Evolutionary conservation across 2,888 invertebrate species (phyloP).

Genomic region (Oithona nana): DNA sequence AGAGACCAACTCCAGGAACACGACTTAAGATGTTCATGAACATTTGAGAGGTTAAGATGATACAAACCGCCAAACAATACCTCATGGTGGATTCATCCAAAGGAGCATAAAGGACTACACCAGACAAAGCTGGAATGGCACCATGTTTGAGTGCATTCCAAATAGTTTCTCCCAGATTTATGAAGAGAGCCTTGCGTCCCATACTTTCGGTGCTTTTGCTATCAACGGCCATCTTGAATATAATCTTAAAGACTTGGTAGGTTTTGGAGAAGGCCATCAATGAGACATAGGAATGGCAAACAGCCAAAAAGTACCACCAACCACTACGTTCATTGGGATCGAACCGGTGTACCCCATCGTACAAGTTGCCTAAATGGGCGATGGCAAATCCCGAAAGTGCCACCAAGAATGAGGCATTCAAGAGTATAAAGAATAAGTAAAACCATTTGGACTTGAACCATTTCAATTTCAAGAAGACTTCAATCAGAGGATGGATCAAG

Average conservation of each 20-base stretch:
- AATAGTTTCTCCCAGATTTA: neutral
- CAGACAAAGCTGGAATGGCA: neutral
- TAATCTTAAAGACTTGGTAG: neutral
- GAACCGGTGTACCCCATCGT: neutral
- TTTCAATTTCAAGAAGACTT: constrained; percentile 10
- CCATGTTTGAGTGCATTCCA: neutral
- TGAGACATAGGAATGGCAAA: neutral
- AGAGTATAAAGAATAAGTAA: neutral
- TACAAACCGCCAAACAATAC: neutral
- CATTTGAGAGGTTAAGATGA: neutral
- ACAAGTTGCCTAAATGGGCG: neutral
- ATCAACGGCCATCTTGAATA: too few species aligned
- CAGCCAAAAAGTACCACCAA: neutral
- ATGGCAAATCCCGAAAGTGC: neutral
- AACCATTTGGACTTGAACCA: neutral
- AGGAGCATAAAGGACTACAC: neutral
- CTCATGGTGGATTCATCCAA: neutral
- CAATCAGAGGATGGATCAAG: constrained; percentile 4
- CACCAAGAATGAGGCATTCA: neutral
- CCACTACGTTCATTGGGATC: neutral
- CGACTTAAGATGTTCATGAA: constrained; percentile 1
- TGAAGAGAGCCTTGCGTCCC: neutral
- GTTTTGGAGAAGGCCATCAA: neutral
- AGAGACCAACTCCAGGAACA: neutral
- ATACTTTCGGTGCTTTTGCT: neutral